phyloP scores from a whole-genome alignment of 1,140 invertebrate species.

The Saccostrea glomerata region DNA sequence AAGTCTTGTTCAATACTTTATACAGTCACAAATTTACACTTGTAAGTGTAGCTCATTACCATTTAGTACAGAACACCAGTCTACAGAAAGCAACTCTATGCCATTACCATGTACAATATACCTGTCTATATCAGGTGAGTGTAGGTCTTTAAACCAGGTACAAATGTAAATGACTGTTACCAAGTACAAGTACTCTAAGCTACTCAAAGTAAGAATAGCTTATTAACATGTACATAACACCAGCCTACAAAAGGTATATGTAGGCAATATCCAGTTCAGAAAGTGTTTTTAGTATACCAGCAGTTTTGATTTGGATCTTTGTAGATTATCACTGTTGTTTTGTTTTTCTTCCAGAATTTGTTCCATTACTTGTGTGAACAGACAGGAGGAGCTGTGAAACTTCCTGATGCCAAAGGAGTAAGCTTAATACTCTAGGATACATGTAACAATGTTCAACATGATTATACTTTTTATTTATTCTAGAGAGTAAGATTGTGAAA shows the following conservation, averaged over 20 bases:
- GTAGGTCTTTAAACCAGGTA: too few relatives aligned
- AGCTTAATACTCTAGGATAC: slow-evolving; percentile 36
- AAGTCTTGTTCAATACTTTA: too few relatives aligned
- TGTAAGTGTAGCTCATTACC: too few relatives aligned
- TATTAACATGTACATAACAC: too few relatives aligned
- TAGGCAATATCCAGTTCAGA: not conserved
- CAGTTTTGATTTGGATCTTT: not conserved
- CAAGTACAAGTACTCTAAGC: too few relatives aligned
- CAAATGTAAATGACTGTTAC: too few relatives aligned
- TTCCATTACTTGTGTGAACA: slow-evolving; percentile 97
- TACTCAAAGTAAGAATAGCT: too few relatives aligned
- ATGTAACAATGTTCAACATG: not conserved
- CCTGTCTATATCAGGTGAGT: slow-evolving; percentile 84
- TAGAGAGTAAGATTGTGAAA: too few relatives aligned
- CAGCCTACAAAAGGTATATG: too few relatives aligned
- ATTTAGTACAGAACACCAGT: slow-evolving; percentile 79
- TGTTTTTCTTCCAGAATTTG: slow-evolving; percentile 84
- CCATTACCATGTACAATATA: too few relatives aligned
- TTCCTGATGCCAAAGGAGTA: slow-evolving; percentile 90
- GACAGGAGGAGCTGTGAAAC: slow-evolving; percentile 90
- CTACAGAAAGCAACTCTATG: not conserved
- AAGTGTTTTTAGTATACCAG: not conserved
- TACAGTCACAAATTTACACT: too few relatives aligned
- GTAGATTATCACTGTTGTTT: not conserved
- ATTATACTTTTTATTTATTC: too few relatives aligned